Evolutionary conservation across 2,113 vertebrate species (phyloP), one percentile per base, ranked within the genome.

Genomic region (Athene cunicularia): DNA sequence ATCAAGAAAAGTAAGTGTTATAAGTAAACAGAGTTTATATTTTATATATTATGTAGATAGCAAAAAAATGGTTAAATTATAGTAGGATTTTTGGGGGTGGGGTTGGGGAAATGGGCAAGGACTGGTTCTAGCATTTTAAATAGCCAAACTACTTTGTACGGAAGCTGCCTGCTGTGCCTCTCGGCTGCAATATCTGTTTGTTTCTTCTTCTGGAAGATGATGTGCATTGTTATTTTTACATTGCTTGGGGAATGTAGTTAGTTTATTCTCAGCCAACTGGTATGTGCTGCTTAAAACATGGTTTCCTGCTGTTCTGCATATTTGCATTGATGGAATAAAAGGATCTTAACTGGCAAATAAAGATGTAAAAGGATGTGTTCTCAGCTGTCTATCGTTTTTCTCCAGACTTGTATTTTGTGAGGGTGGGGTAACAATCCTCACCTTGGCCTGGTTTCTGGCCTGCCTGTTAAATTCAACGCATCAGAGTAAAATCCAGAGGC

Each of bases 21-120:
- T 98, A 98, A 98, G 98, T 97, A 98, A 98, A 98, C 97, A 98
- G 98, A 98, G 98, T 98, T 97, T 99, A 98, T 99, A 98, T 99
- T 98, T 99, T 98, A 97, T 99, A 98, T 98, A 98, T 98, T 98
- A 97, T 98, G 98, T 98, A 97, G 94, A 98, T 98, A 98, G 97
- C 28, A 96, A 97, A 98, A 96, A 77, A 66, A 97, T 89, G 90
- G 97, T 98, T 98, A 98, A 98, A 98, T 98, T 98, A 98, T 98
- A 97, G 96, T 90, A 97, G 88, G 93, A 96, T 85, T 93, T 97
- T 75, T 66, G 47, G 91, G 90, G 94, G 81, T 85, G 92, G 97
- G 97, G 86, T 93, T 96, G 95, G 94, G 97, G 96, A 95, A 90
- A 80, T 8, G 70, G 93, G 92, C 74, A 89, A 74, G 93, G 92